Evolutionary conservation across 1,140 invertebrate genomes (phyloP), one percentile per base, ranked within the genome.

Genomic region (Spodoptera litura): DNA sequence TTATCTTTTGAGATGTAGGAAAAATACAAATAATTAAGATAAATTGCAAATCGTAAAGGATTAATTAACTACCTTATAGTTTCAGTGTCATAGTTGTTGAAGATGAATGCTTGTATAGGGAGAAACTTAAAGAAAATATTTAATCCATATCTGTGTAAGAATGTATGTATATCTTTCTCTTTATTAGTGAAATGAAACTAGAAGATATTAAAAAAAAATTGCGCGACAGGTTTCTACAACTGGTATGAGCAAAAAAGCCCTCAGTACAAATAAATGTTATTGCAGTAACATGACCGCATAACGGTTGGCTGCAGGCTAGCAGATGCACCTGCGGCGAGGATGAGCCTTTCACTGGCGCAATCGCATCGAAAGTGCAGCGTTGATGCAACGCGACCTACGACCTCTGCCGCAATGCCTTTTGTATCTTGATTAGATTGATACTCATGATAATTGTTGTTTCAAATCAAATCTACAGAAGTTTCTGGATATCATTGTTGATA

Each of bases 281-380:
- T 75, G 83, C 82, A 76, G 75, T 81, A 78, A 78, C 82, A 83
- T 72, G 83, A 78, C 78, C 82, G 71, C 75, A 82, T 87, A 88
- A 84, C 87, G 79, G 83, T 80, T 78, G 82, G 68, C 56, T 80
- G 44, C 56, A 61, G 35, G 49, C 55, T 77, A 53, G 79, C 80
- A 83, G 73, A 77, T 87, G 83, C 91, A 91, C 89, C 91, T 91
- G 87, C 81, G 73, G 55, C 76, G 82, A 85, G 82, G 89, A 91
- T 89, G 90, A 84, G 85, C 91, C 91, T 93, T 93, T 93, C 91
- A 91, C 90, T 91, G 83, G 89, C 81, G 81, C 84, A 85, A 83
- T 88, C 82, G 81, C 84, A 85, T 90, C 84, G 91, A 91, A 91
- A 93, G 90, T 90, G 90, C 89, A 91, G 83, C 74, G 74, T 82